Conservation (phyloP, 2,797 vertebrate genomes). For the Manis javanica region DNA sequence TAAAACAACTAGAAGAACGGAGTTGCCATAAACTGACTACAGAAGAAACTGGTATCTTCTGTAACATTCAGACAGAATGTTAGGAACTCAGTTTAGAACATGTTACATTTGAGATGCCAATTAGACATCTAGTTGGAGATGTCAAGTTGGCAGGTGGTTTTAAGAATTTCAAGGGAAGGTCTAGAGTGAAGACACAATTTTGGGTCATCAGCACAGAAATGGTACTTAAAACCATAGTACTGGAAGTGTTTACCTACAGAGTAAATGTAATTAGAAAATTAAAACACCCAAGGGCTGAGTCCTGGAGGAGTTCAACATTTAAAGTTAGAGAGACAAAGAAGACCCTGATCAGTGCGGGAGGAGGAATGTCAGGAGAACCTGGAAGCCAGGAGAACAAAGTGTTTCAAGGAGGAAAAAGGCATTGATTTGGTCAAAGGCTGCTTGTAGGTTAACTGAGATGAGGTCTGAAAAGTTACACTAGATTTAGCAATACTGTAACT, state of each 20-base stretch:
- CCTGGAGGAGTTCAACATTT: not conserved
- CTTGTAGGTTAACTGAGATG: not conserved
- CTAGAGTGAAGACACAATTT: not conserved
- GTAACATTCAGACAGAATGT: not conserved
- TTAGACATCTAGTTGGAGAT: not conserved
- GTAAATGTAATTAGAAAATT: not conserved
- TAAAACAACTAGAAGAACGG: not conserved
- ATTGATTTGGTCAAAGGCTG: not conserved
- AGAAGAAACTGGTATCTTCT: not conserved
- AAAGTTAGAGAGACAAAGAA: not conserved
- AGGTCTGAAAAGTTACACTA: not conserved
- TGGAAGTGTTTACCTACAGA: not conserved
- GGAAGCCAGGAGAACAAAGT: not conserved
- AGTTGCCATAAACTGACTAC: not conserved
- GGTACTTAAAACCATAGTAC: not conserved
- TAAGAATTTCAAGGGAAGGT: not conserved
- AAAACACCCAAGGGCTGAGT: not conserved
- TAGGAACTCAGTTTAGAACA: not conserved
- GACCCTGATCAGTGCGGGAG: not conserved
- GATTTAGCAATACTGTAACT: not conserved
- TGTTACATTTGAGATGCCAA: not conserved
- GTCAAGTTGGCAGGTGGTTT: not conserved
- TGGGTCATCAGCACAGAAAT: not conserved
- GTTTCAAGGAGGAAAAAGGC: not conserved
- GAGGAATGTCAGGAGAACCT: not conserved